Evolutionary conservation across 2,113 vertebrate species (phyloP).

Genomic region (Dipodomys merriami): DNA sequence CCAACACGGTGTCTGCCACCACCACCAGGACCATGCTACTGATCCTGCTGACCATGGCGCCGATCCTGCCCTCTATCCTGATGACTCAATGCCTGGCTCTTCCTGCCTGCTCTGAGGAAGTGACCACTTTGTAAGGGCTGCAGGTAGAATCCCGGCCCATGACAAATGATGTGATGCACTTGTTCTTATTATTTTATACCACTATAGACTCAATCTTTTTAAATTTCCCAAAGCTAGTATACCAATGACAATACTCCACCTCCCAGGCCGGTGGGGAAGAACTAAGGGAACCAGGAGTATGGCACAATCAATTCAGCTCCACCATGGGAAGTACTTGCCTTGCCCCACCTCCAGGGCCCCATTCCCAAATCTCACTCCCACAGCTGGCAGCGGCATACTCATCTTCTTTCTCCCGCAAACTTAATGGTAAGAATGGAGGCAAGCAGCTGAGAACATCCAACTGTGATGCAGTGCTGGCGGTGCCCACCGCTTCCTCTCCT

Average conservation of each 20-base stretch:
- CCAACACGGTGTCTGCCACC: no score
- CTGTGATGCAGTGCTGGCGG: rapidly evolving
- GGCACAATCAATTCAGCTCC: not conserved
- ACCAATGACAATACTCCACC: not conserved
- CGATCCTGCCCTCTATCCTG: no score
- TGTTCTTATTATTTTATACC: no score
- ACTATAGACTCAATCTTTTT: no score
- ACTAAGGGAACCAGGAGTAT: not conserved
- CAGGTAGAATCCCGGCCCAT: no score
- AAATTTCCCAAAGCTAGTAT: not conserved
- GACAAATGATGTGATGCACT: no score
- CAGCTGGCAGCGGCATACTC: not conserved
- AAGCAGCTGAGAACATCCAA: not conserved
- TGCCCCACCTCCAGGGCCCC: no score
- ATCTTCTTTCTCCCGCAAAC: not conserved
- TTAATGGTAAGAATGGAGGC: slow-evolving; percentile 51
- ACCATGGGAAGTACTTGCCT: not conserved
- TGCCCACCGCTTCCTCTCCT: rapidly evolving
- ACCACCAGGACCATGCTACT: no score
- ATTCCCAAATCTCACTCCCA: not conserved
- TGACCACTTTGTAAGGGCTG: no score
- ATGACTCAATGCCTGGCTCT: no score
- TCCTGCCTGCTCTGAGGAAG: no score
- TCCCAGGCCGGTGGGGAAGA: not conserved
- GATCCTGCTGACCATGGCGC: no score